phyloP scores from a whole-genome alignment of 2,888 invertebrate genomes.

The Pachycephus smyrnensis region DNA sequence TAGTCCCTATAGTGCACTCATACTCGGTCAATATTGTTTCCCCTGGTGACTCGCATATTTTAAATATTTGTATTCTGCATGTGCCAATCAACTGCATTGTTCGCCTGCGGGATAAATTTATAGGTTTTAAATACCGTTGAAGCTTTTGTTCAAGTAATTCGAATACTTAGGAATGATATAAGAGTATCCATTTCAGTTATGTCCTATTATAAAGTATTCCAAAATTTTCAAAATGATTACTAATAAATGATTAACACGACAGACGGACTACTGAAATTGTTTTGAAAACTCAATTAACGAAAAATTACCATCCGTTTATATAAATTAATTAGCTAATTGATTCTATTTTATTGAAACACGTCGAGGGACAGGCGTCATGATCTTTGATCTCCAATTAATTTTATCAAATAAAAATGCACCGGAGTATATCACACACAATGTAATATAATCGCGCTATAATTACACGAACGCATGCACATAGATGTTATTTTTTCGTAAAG shows the following conservation, averaged over 20 bases:
- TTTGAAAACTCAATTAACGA: too few relatives aligned
- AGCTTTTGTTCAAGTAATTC: too few relatives aligned
- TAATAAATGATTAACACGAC: too few relatives aligned
- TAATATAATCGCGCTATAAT: not conserved
- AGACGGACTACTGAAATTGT: too few relatives aligned
- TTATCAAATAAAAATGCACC: too few relatives aligned
- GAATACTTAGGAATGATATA: not conserved
- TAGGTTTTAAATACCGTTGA: not conserved
- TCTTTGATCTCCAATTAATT: too few relatives aligned
- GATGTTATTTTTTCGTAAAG: too few relatives aligned
- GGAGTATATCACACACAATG: too few relatives aligned
- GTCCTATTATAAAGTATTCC: not conserved
- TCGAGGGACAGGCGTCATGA: too few relatives aligned
- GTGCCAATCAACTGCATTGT: not conserved
- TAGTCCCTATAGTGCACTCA: not conserved
- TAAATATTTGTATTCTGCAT: not conserved
- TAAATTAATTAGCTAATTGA: too few relatives aligned
- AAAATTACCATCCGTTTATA: too few relatives aligned
- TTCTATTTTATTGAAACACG: too few relatives aligned
- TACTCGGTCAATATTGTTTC: not conserved
- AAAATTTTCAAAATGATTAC: not conserved
- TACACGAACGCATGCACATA: not conserved
- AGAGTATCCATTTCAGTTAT: not conserved
- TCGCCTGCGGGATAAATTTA: not conserved
- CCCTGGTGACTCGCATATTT: not conserved